Percentiles rank a stretch among this genome's conserved stretches.
phyloP scores from a whole-genome alignment of 2,113 vertebrate species.

The Bagarius yarrelli region DNA sequence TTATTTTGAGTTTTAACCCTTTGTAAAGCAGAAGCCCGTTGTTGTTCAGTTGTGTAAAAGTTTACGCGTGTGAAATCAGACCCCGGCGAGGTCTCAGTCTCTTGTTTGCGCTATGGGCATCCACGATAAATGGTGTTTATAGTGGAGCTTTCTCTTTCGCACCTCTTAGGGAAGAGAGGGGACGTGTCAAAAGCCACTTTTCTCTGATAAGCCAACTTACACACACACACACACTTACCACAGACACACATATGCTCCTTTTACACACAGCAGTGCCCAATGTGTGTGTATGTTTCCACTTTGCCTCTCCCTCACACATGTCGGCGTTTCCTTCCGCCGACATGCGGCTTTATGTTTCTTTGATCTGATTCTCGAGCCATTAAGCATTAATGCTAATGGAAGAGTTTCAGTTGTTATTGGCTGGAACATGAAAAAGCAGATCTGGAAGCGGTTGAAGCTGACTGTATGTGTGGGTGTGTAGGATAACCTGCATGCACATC shows the following conservation, averaged over 20 bases:
- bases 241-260: slow-evolving; percentile 20
- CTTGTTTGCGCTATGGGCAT: background rate
- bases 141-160: background rate
- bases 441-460: slow-evolving; percentile 33
- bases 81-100: too few species aligned
- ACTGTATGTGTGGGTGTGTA: slow-evolving; percentile 9
- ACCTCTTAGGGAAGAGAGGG: background rate
- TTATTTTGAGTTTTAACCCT: too few species aligned
- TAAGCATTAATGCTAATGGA: slow-evolving; percentile 48
- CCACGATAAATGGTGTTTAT: slow-evolving; percentile 3
- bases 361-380: slow-evolving; percentile 45
- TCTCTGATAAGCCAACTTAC: slow-evolving; percentile 29
- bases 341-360: slow-evolving; percentile 40
- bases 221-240: background rate
- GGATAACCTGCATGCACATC: slow-evolving; percentile 35
- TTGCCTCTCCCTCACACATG: slow-evolving; percentile 56
- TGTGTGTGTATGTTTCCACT: slow-evolving; percentile 31
- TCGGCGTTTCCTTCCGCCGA: slow-evolving; percentile 34
- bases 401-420: slow-evolving; percentile 41
- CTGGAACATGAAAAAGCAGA: slow-evolving; percentile 38
- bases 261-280: background rate
- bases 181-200: slow-evolving; percentile 34
- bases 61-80: background rate
- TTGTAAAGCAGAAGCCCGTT: background rate
- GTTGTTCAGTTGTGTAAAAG: background rate